These are phyloP conservation scores for Bolinopsis microptera DNA, from an alignment of 37 sponge, comb jelly and placozoan species.

Conservation along the genomic window DNA sequence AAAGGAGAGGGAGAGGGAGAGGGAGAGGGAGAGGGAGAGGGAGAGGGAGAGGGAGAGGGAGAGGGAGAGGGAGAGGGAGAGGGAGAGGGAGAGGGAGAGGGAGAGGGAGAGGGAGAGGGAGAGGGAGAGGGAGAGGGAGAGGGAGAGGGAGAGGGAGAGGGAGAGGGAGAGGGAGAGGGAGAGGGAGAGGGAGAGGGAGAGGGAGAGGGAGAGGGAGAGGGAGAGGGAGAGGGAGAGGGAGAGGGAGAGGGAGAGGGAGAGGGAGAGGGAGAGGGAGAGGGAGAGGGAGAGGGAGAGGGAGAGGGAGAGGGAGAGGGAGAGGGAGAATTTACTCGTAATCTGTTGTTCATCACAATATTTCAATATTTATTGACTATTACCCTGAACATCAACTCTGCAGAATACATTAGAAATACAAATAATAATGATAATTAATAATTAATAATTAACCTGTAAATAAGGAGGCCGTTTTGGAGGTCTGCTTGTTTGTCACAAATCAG, in stretches of 20 bases:
- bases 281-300: neutral
- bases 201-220: slow-evolving; percentile 50
- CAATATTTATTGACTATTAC: too few species aligned
- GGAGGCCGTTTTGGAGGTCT: neutral
- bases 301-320: neutral
- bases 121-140: slow-evolving; percentile 49
- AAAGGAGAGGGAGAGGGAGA: slow-evolving; percentile 41
- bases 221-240: slow-evolving; percentile 54
- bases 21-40: slow-evolving; percentile 35
- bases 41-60: slow-evolving; percentile 51
- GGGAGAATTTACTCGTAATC: neutral
- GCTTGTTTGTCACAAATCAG: neutral
- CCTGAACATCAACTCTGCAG: too few species aligned
- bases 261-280: slow-evolving; percentile 43
- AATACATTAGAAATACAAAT: too few species aligned
- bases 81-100: slow-evolving; percentile 22
- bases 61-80: slow-evolving; percentile 54
- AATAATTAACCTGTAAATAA: slow-evolving; percentile 14
- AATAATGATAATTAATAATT: neutral
- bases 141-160: slow-evolving; percentile 43
- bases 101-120: slow-evolving; percentile 42
- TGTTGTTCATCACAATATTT: too few species aligned
- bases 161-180: slow-evolving; percentile 24
- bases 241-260: slow-evolving; percentile 54
- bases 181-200: slow-evolving; percentile 55